Conservation (phyloP, 2,888 invertebrate species). For the Dryomyza anilis region DNA sequence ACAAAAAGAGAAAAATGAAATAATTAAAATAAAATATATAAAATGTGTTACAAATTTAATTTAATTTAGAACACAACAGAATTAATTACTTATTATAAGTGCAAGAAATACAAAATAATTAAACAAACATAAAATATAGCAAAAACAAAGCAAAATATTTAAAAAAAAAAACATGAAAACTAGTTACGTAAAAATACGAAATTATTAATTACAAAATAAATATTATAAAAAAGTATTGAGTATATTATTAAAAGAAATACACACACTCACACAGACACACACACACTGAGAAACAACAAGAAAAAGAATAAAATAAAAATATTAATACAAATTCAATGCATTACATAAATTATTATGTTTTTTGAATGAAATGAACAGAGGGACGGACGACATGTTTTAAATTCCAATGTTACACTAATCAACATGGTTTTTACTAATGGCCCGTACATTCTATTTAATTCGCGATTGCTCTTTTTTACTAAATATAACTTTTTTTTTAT, state of each 20-base stretch:
- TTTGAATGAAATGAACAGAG: not conserved
- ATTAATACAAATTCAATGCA: too few relatives aligned
- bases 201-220: constrained; percentile 38
- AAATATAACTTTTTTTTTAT: too few relatives aligned
- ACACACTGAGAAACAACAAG: constrained; percentile 12
- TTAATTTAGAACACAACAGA: constrained; percentile 31
- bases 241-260: constrained; percentile 17
- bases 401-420: too few relatives aligned
- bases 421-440: too few relatives aligned
- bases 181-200: constrained; percentile 43
- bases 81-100: constrained; percentile 28
- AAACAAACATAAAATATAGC: constrained; percentile 26
- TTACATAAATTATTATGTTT: not conserved
- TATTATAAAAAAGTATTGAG: constrained; percentile 32
- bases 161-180: constrained; percentile 24
- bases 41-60: constrained; percentile 25
- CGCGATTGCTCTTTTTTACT: too few relatives aligned
- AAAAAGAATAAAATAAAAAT: not conserved
- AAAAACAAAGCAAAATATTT: constrained; percentile 5
- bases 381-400: not conserved
- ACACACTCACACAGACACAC: constrained; percentile 12
- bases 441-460: too few relatives aligned
- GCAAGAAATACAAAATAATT: constrained; percentile 21
- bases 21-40: constrained; percentile 16
- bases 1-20: constrained; percentile 12